Conservation (phyloP, 2,888 invertebrate genomes). For the Cryptocephalus moraei region DNA sequence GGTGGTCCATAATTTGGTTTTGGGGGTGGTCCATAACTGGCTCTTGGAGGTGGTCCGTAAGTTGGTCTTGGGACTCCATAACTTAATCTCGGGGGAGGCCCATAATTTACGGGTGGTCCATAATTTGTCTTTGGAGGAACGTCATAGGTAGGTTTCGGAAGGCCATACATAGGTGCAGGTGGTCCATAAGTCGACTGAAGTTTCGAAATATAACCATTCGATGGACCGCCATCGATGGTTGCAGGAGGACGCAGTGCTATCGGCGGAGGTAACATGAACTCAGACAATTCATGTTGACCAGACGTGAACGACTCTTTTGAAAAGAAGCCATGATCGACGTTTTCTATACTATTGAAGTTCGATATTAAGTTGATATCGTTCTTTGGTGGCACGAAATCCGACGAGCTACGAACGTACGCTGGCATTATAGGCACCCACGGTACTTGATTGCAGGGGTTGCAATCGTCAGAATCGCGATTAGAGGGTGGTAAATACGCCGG, state of each 20-base stretch:
- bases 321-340: not conserved
- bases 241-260: slow-evolving; percentile 4
- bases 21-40: slow-evolving; percentile 9
- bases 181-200: slow-evolving; percentile 7
- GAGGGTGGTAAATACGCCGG: slow-evolving; percentile 23
- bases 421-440: slow-evolving; percentile 75
- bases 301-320: not conserved
- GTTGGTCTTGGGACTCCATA: slow-evolving; percentile 8
- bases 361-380: slow-evolving; percentile 13
- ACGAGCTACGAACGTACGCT: slow-evolving; percentile 22
- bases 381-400: slow-evolving; percentile 26
- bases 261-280: slow-evolving; percentile 18
- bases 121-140: slow-evolving; percentile 21
- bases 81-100: slow-evolving; percentile 5
- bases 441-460: slow-evolving; percentile 67
- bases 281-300: not conserved
- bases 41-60: slow-evolving; percentile 5
- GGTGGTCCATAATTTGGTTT: slow-evolving; percentile 6
- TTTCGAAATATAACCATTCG: no score
- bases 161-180: slow-evolving; percentile 19
- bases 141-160: slow-evolving; percentile 20
- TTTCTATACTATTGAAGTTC: slow-evolving; percentile 6
- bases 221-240: no score
- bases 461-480: slow-evolving; percentile 39
- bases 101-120: slow-evolving; percentile 13